These are phyloP conservation scores for Ophiothrix spiculata DNA, from an alignment of 35 echinoderm and acorn worm genomes.

Conservation along the genomic window DNA sequence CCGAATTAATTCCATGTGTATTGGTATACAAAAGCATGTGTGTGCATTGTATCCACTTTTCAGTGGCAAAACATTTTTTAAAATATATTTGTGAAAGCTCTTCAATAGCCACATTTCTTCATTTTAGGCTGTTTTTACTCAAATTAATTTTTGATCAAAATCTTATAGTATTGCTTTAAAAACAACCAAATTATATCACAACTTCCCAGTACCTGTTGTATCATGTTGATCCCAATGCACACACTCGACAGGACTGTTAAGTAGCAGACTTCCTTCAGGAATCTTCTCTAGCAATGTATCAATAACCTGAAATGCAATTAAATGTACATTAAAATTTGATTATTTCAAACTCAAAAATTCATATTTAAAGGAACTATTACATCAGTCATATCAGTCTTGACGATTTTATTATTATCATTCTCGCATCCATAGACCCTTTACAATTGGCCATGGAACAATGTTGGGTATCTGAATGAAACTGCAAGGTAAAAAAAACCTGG, in stretches of 20 bases:
- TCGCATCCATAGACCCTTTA: too few species aligned
- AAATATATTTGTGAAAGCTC: background rate
- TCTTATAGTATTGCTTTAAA: background rate
- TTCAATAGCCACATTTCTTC: background rate
- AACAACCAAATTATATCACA: background rate
- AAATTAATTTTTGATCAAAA: background rate
- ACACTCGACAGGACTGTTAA: slow-evolving; percentile 22
- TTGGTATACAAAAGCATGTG: too few species aligned
- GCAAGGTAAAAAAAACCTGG: too few species aligned
- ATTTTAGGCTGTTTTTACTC: background rate
- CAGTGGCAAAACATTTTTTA: background rate
- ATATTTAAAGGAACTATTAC: too few species aligned
- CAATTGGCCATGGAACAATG: too few species aligned
- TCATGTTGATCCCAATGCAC: slow-evolving; percentile 10
- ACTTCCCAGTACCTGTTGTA: background rate
- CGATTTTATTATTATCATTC: too few species aligned
- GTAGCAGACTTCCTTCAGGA: slow-evolving; percentile 14
- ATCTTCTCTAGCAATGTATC: slow-evolving; percentile 28
- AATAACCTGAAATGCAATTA: slow-evolving; percentile 27
- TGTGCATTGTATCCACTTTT: background rate
- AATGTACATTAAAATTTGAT: too few species aligned
- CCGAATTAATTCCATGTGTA: too few species aligned
- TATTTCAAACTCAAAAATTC: too few species aligned
- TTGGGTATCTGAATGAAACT: too few species aligned
- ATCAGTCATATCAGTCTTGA: too few species aligned